Evolutionary conservation across 2,113 vertebrate genomes (phyloP), one percentile per base, ranked within the genome.

Genomic region (Chunga burmeisteri): DNA sequence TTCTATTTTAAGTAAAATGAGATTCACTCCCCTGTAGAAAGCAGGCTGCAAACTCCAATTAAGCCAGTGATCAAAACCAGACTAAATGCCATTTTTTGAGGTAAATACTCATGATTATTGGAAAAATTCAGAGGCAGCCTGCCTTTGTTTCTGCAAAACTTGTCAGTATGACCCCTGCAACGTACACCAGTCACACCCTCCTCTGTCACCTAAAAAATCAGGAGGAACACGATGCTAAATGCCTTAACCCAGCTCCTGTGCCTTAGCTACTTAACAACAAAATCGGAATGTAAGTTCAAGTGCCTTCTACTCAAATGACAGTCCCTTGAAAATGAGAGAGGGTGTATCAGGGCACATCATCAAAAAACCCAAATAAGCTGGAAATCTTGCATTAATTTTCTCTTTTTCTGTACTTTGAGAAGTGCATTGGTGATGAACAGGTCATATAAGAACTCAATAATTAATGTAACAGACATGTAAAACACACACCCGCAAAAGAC

Each of bases 1-100:
- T 91, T 85, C 91, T 91, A 63, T 94, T 97, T 94, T 91, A 87
- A 89, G 66, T 27, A 72, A 95, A 92, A 92, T 30, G 36, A 85
- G 46, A 94, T 88, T 82, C 29, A 50, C 82, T 89, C 58, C 66
- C 23, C 53, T 30, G 23, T 52, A 87, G 32, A 91, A 96, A 85
- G 53, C 19, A 66, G n/a, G 11, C 74, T 73, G 63, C 32, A 89
- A 70, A 29, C 46, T 59, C 56, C 63, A 81, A 63, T 91, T 80
- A 93, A 81, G n/a, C 53, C 40, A 87, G 75, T 86, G 82, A 86
- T 42, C 59, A 86, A 93, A 89, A 30, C 9, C 52, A 65, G 61
- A 74, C 59, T 56, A 47, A 89, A 91, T 44, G 47, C 14, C 5
- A 13, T 2, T 61, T 93, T 88, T 78, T 91, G 27, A 58, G 16